These are phyloP conservation scores for Passerculus sandwichensis DNA, from an alignment of 2,797 vertebrate species.

Conservation along the genomic window DNA sequence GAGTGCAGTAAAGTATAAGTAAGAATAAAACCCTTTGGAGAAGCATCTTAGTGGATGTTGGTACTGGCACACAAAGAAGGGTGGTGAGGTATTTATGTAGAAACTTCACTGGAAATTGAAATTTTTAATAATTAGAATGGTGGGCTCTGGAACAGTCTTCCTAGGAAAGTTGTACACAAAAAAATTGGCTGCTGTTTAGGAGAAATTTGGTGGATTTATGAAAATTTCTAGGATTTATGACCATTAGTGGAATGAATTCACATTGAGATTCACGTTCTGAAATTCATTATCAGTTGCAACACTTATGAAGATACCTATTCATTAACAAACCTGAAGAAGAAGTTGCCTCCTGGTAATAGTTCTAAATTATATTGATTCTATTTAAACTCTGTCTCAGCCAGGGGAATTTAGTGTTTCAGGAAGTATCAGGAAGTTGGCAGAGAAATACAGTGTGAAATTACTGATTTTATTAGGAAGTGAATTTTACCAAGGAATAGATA, in stretches of 20 bases:
- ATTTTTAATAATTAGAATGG: not conserved
- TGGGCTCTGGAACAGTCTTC: not conserved
- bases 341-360: not conserved
- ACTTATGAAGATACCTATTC: not conserved
- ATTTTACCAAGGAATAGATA: not conserved
- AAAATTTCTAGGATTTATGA: not conserved
- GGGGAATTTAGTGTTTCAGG: not conserved
- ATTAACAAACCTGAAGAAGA: not conserved
- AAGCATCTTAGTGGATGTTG: not conserved
- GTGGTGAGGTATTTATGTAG: not conserved
- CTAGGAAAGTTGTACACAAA: not conserved
- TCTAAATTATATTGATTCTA: not conserved
- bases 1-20: not conserved
- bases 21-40: not conserved
- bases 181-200: not conserved
- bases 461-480: not conserved
- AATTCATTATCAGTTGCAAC: not conserved
- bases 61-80: not conserved
- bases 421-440: not conserved
- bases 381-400: not conserved
- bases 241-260: not conserved
- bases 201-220: not conserved
- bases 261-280: not conserved
- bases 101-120: not conserved
- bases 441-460: not conserved